Percentiles rank a stretch among this genome's conserved stretches.
These are phyloP conservation scores for Darevskia nairensis DNA, from an alignment of 2,797 vertebrate genomes.

Conservation along the genomic window DNA sequence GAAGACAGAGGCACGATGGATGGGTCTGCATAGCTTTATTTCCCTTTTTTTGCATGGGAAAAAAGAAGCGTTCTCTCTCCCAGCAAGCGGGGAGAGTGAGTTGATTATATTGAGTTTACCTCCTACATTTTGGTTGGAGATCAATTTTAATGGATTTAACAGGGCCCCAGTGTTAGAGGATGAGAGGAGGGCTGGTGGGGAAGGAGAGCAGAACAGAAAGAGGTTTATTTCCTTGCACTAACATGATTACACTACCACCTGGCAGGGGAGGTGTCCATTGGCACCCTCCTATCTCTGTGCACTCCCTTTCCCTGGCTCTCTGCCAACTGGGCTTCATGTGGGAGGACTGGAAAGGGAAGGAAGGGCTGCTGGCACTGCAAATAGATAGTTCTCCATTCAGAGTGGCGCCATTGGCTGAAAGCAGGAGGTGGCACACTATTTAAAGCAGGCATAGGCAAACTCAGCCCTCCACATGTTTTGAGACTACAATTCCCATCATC, in stretches of 20 bases:
- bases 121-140: constrained; percentile 65
- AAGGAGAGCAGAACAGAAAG: constrained; percentile 20
- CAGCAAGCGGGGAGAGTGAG: constrained; percentile 52
- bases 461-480: too few relatives aligned
- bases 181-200: constrained; percentile 31
- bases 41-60: constrained; percentile 57
- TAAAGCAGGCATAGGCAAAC: too few relatives aligned
- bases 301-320: constrained; percentile 18
- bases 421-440: too few relatives aligned
- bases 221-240: constrained; percentile 57
- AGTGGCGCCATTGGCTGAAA: too few relatives aligned
- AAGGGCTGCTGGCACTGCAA: constrained; percentile 20
- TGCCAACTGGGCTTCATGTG: neutral
- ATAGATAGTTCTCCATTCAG: neutral
- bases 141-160: constrained; percentile 66
- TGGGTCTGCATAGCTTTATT: constrained; percentile 6
- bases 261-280: constrained; percentile 55
- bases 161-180: constrained; percentile 23
- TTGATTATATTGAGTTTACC: constrained; percentile 74
- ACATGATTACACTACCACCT: constrained; percentile 57
- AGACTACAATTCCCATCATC: too few relatives aligned
- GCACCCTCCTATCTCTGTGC: neutral
- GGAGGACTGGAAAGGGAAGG: constrained; percentile 14
- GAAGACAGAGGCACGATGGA: neutral
- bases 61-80: constrained; percentile 48